Evolutionary conservation across 2,888 invertebrate genomes (phyloP).

Genomic region (Trypoxylon attenuatum): DNA sequence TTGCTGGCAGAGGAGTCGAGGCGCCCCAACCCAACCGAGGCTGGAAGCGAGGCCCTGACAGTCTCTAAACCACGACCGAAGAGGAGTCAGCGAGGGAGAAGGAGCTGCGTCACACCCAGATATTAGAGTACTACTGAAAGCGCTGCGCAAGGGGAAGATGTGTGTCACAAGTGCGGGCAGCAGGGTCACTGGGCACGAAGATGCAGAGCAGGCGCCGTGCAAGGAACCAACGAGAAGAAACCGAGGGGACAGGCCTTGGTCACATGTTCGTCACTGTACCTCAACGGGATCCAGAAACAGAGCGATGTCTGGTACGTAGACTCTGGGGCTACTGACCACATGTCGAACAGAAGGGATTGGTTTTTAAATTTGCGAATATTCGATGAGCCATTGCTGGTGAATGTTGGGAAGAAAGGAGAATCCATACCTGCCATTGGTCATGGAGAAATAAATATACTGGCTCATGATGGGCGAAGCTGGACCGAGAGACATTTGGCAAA

Average conservation of each 20-base stretch:
- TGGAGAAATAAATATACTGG: constrained; percentile 36
- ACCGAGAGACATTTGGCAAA: constrained; percentile 26
- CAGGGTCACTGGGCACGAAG: constrained; percentile 40
- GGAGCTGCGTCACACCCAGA: not conserved
- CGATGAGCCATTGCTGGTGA: not conserved
- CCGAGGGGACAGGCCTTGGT: constrained; percentile 29
- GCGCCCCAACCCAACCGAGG: not conserved
- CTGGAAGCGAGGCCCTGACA: constrained; percentile 2
- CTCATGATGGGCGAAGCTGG: constrained; percentile 38
- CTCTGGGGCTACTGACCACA: constrained; percentile 44
- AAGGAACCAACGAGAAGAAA: not conserved
- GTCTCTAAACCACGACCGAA: not conserved
- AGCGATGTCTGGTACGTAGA: too few species aligned
- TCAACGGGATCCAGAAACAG: too few species aligned
- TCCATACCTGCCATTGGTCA: constrained; percentile 22
- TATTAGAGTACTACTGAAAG: constrained; percentile 15
- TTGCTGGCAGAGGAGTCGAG: constrained; percentile 31
- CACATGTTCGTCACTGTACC: constrained; percentile 8
- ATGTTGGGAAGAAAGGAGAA: constrained; percentile 37
- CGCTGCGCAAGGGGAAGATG: too few species aligned
- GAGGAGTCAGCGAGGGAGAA: not conserved
- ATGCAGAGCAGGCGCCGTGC: constrained; percentile 16
- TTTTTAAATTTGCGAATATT: constrained; percentile 24
- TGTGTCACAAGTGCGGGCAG: constrained; percentile 36
- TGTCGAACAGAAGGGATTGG: constrained; percentile 32